Conservation (phyloP, 2,888 invertebrate species). For the Polydrusus pterygomalis region DNA sequence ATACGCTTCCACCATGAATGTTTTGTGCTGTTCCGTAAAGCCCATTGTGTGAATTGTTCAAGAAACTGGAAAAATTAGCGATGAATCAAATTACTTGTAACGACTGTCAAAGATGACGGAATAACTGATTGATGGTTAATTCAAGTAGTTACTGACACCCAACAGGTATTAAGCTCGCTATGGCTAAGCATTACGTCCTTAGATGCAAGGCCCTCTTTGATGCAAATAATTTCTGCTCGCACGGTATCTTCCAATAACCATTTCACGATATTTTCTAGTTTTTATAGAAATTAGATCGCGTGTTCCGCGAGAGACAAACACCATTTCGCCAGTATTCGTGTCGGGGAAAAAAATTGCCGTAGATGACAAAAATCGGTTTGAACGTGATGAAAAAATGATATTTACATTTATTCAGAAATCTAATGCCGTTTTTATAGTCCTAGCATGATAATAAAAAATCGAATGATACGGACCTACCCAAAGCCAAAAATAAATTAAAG, state of each 20-base stretch:
- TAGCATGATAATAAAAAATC: slow-evolving; percentile 5
- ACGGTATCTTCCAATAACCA: not conserved
- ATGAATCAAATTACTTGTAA: too few relatives aligned
- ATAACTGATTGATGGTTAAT: too few relatives aligned
- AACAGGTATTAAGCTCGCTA: too few relatives aligned
- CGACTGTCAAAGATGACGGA: too few relatives aligned
- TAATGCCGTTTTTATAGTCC: not conserved
- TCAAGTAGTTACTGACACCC: too few relatives aligned
- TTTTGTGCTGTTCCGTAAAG: too few relatives aligned
- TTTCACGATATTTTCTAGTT: not conserved
- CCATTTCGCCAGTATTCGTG: slow-evolving; percentile 7
- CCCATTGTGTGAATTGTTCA: too few relatives aligned
- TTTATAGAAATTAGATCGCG: slow-evolving; percentile 24
- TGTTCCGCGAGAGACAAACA: slow-evolving; percentile 21
- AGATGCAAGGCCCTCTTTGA: too few relatives aligned
- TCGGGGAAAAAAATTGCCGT: not conserved
- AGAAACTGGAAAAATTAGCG: too few relatives aligned
- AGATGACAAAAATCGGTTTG: slow-evolving; percentile 13
- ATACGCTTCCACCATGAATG: too few relatives aligned
- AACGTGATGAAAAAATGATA: slow-evolving; percentile 10
- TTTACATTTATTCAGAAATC: slow-evolving; percentile 14
- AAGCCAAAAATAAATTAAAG: slow-evolving; percentile 1
- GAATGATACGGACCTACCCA: slow-evolving; percentile 4
- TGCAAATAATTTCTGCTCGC: too few relatives aligned
- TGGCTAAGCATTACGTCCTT: too few relatives aligned